Evolutionary conservation across 2,888 invertebrate species (phyloP).

Genomic region (Aphodius granarius): DNA sequence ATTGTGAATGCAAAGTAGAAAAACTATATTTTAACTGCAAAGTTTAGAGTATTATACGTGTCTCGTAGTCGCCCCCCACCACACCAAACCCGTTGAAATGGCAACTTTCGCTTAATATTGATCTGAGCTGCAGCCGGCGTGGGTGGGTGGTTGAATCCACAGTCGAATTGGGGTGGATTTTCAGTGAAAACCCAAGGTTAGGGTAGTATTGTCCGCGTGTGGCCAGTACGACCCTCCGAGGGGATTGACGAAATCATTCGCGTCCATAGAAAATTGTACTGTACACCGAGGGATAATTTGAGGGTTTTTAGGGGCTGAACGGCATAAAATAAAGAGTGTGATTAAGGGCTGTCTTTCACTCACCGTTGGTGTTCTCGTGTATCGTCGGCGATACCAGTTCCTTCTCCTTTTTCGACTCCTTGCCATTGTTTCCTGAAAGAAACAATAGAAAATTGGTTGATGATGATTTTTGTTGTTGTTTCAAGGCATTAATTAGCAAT

Average conservation of each 20-base stretch:
- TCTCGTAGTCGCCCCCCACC: neutral
- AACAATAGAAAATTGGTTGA: conserved; percentile 35
- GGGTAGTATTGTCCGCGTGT: neutral
- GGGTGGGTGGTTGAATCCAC: neutral
- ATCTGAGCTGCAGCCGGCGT: neutral
- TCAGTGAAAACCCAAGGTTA: neutral
- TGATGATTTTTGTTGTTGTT: too few relatives aligned
- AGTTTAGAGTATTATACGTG: too few relatives aligned
- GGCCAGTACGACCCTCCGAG: neutral
- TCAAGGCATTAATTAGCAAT: too few relatives aligned
- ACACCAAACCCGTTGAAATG: neutral
- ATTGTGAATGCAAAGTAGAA: too few relatives aligned
- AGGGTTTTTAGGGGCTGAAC: neutral
- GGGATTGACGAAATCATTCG: neutral
- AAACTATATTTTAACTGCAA: too few relatives aligned
- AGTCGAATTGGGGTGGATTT: conserved; percentile 4
- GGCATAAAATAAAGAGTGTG: neutral
- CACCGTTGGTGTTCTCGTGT: conserved; percentile 62
- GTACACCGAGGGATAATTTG: neutral
- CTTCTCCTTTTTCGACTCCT: conserved; percentile 64
- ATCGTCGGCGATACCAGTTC: conserved; percentile 71
- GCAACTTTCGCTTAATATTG: conserved; percentile 13
- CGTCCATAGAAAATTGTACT: neutral
- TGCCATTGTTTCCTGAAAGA: conserved; percentile 73
- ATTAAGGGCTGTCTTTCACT: conserved; percentile 42